Evolutionary conservation across 2,797 vertebrate genomes (phyloP), one percentile per base, ranked within the genome.

Genomic region (Craterocephalus amniculus): DNA sequence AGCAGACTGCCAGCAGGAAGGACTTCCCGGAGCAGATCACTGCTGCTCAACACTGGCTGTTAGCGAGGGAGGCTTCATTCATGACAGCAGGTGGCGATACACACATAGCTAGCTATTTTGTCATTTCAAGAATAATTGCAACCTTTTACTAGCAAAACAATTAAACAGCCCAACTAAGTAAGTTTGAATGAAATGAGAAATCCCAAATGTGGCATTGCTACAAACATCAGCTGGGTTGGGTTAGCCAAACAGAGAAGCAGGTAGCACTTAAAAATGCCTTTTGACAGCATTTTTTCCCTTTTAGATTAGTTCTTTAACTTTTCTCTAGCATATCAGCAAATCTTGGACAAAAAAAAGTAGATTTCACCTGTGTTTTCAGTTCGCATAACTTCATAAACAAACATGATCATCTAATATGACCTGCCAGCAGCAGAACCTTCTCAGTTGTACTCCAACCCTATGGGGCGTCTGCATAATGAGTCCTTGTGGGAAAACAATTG

Each of bases 41-140:
- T 35, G 94, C 97, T 34, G 97, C 97, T 45, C 97, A 98, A 58
- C 96, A 98, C 82, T 97, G 97, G 93, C 91, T 99, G 74, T 93
- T 98, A 76, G 95, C 95, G 80, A 94, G 97, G 51, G 96, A 97
- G 83, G 94, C 94, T 57, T 77, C 70, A 0, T 75, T 83, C 35
- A 70, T 52, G 43, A 85, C 86, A 78, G 74, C 88, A 88, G 93
- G 93, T 94, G 72, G 81, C 29, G 11, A 14, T 0, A 55, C 43
- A 24, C 27, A 11, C 56, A 36, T 64, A 24, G 31, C n/a, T 16
- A 4, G 4, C 35, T 58, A 22, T 36, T 57, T 64, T 58, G 58
- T 16, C 45, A 0, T 51, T 32, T 35, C 13, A 48, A 57, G 16
- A 40, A 2, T 24, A 12, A 43, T 26, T 58, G 2, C 2, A 34